These are phyloP conservation scores for Procambarus virginalis DNA, from an alignment of 1,140 invertebrate genomes.

Conservation along the genomic window DNA sequence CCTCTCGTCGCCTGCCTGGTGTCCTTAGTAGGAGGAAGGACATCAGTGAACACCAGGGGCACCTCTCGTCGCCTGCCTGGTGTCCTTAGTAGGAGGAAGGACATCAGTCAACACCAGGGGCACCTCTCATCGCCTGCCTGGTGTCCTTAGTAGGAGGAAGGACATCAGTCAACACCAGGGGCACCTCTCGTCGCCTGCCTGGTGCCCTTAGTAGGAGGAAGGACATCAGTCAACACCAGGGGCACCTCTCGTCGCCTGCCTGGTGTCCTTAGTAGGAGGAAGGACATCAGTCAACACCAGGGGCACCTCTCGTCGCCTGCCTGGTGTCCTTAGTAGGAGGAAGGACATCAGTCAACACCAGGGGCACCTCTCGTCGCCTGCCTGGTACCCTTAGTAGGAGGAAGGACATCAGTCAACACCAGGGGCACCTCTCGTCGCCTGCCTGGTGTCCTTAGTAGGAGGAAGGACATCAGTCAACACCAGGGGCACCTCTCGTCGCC, in stretches of 20 bases:
- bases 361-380: background rate
- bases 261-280: background rate
- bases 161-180: background rate
- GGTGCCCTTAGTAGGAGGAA: too few species aligned
- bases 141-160: too few species aligned
- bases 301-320: background rate
- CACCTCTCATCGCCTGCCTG: background rate
- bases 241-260: background rate
- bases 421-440: background rate
- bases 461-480: background rate
- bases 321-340: background rate
- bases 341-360: background rate
- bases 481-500: background rate
- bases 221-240: background rate
- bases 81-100: too few species aligned
- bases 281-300: background rate
- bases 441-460: background rate
- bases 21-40: too few species aligned
- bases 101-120: background rate
- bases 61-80: background rate
- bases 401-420: background rate
- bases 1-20: background rate
- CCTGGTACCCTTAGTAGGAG: background rate
- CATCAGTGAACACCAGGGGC: background rate
- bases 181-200: background rate